A percentile compares a stretch with the other conserved stretches of the same genome.
Evolutionary conservation across 1,140 invertebrate genomes (phyloP).

Genomic region (Sitophilus oryzae): DNA sequence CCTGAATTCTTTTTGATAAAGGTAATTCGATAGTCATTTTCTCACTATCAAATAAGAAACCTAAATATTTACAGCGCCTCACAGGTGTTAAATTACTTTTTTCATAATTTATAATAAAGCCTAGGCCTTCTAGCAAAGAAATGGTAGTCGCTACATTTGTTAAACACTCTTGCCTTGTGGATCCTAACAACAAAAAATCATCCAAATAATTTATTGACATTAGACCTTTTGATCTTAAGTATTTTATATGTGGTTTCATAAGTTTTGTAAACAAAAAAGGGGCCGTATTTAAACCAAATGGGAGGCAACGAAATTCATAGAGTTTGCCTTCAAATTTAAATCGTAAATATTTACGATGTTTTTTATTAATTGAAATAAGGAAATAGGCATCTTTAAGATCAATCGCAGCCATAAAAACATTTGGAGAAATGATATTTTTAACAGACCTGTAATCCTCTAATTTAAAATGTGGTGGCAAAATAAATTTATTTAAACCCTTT

Average conservation of each 20-base stretch:
- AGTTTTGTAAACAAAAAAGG: slow-evolving; percentile 32
- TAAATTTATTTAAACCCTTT: slow-evolving; percentile 34
- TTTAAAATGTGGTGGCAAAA: slow-evolving; percentile 30
- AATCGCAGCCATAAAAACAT: slow-evolving; percentile 29
- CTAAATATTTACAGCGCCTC: not conserved
- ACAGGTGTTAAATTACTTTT: not conserved
- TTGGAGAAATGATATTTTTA: slow-evolving; percentile 18
- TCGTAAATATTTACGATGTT: slow-evolving; percentile 25
- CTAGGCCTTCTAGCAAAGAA: not conserved
- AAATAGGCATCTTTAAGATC: slow-evolving; percentile 37
- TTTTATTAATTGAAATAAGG: slow-evolving; percentile 15
- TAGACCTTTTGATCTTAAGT: slow-evolving; percentile 13
- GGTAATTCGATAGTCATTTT: too few relatives aligned
- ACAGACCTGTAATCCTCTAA: slow-evolving; percentile 12
- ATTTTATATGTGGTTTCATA: slow-evolving; percentile 10
- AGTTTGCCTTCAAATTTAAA: slow-evolving; percentile 26
- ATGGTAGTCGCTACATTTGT: not conserved
- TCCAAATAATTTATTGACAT: slow-evolving; percentile 18
- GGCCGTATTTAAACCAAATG: slow-evolving; percentile 12
- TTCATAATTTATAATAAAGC: not conserved
- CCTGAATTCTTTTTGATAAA: too few relatives aligned
- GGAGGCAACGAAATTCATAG: slow-evolving; percentile 31
- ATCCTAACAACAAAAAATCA: slow-evolving; percentile 13
- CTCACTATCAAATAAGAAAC: not conserved
- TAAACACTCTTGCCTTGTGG: not conserved